These are phyloP conservation scores for Peucedramus taeniatus DNA, from an alignment of 2,113 vertebrate genomes.

Conservation along the genomic window DNA sequence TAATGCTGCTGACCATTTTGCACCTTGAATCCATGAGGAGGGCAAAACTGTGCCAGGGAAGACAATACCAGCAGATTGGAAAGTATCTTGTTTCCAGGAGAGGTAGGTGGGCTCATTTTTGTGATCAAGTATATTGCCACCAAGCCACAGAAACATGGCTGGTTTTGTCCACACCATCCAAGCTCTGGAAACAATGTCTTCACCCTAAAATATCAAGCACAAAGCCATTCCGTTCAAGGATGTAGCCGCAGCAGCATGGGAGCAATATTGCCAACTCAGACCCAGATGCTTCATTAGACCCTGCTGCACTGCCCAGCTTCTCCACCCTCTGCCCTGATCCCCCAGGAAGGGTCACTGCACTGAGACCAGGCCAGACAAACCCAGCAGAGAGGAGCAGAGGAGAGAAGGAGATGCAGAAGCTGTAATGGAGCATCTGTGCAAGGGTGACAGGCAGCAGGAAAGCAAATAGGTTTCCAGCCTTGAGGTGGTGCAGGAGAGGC, in stretches of 20 bases:
- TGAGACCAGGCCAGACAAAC: not conserved
- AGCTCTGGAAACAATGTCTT: not conserved
- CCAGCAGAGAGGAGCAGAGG: not conserved
- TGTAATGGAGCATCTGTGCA: not conserved
- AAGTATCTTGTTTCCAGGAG: not conserved
- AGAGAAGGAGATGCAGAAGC: not conserved
- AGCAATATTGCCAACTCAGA: not conserved
- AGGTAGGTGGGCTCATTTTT: not conserved
- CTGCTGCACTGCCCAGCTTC: not conserved
- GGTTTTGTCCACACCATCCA: not conserved
- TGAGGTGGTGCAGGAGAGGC: not conserved
- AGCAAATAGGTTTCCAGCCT: not conserved
- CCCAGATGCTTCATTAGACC: not conserved
- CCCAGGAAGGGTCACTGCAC: not conserved
- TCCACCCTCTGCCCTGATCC: rapidly evolving
- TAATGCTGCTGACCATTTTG: not conserved
- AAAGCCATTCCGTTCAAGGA: not conserved
- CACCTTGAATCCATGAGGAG: not conserved
- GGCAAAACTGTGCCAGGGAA: rapidly evolving
- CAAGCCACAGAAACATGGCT: not conserved
- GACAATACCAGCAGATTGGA: not conserved
- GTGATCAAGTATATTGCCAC: not conserved
- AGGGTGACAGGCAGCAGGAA: not conserved
- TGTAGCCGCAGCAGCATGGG: rapidly evolving
- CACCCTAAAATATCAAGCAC: not conserved